These are phyloP conservation scores for Ypsolopha scabrella DNA, from an alignment of 2,888 invertebrate species.

Conservation along the genomic window DNA sequence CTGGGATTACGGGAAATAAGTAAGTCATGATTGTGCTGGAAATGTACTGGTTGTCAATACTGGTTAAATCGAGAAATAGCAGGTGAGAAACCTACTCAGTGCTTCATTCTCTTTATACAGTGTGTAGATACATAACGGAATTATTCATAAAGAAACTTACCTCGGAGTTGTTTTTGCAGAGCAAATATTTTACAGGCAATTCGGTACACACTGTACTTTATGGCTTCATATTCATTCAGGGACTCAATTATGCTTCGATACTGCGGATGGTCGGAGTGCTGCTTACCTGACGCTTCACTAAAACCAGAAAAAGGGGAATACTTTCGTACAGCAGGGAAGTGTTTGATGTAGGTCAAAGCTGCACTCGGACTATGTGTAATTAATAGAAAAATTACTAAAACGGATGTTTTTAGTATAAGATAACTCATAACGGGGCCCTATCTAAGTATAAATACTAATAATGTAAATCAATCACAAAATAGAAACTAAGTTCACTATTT, in stretches of 20 bases:
- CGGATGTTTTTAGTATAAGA: neutral
- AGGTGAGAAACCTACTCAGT: too few species aligned
- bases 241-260: slow-evolving; percentile 68
- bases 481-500: neutral
- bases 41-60: too few species aligned
- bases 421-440: too few species aligned
- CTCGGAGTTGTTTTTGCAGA: slow-evolving; percentile 65
- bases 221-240: slow-evolving; percentile 74
- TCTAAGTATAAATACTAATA: neutral
- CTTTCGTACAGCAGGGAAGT: too few species aligned
- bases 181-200: slow-evolving; percentile 76
- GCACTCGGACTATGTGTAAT: too few species aligned
- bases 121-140: too few species aligned
- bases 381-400: too few species aligned
- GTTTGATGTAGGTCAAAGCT: too few species aligned
- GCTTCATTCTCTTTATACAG: too few species aligned
- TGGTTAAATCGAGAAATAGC: too few species aligned
- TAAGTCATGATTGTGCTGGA: too few species aligned
- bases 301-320: slow-evolving; percentile 15
- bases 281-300: slow-evolving; percentile 60
- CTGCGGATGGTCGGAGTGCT: slow-evolving; percentile 72
- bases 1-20: too few species aligned
- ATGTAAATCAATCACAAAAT: neutral
- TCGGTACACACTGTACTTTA: slow-evolving; percentile 82
- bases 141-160: slow-evolving; percentile 57